These are phyloP conservation scores for Zhuqinia jingwanae DNA, from an alignment of 2,888 invertebrate genomes.

Conservation along the genomic window DNA sequence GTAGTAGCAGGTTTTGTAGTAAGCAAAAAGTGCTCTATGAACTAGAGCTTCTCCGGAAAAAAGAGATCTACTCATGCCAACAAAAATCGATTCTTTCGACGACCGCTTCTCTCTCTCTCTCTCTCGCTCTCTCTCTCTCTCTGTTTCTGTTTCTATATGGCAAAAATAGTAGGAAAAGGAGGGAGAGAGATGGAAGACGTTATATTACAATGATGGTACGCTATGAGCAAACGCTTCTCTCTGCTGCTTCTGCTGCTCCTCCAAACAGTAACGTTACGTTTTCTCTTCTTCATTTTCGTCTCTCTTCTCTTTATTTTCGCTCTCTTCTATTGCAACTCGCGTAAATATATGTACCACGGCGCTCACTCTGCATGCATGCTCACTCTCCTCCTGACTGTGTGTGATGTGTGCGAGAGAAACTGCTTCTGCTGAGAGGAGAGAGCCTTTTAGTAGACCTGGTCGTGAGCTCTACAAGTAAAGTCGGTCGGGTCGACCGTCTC, in stretches of 20 bases:
- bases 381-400: constrained; percentile 36
- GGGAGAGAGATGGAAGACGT: constrained; percentile 63
- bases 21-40: constrained; percentile 20
- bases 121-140: constrained; percentile 15
- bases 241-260: constrained; percentile 13
- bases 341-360: constrained; percentile 23
- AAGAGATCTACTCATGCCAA: constrained; percentile 67
- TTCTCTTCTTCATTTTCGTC: constrained; percentile 37
- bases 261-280: constrained; percentile 17
- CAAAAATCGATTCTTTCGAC: constrained; percentile 72
- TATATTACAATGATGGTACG: constrained; percentile 53
- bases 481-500: constrained; percentile 72
- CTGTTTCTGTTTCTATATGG: constrained; percentile 22
- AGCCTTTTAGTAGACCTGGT: constrained; percentile 63
- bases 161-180: constrained; percentile 17
- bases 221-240: neutral
- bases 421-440: constrained; percentile 47
- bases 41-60: constrained; percentile 64
- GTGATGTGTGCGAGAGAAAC: constrained; percentile 50
- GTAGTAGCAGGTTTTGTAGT: neutral
- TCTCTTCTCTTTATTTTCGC: neutral
- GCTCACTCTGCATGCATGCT: constrained; percentile 15
- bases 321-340: neutral
- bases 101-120: constrained; percentile 65
- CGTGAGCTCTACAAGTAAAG: constrained; percentile 72